These are phyloP conservation scores for Corythoichthys intestinalis DNA, from an alignment of 2,113 vertebrate species.

Conservation along the genomic window DNA sequence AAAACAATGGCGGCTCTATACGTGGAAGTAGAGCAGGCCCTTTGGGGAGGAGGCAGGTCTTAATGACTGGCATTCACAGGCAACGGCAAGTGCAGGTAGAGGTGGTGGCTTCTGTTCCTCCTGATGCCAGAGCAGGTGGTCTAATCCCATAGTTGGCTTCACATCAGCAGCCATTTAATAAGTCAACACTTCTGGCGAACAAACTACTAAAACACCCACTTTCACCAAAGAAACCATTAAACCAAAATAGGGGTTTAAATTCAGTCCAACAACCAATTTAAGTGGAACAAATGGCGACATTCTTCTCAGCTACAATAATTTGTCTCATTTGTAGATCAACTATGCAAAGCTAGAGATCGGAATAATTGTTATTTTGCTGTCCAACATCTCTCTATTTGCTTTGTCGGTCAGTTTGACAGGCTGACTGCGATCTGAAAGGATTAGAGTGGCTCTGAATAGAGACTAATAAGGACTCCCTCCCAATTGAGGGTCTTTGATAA, in stretches of 20 bases:
- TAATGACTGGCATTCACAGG: constrained; percentile 67
- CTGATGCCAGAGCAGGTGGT: constrained; percentile 49
- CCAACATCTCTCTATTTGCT: too few species aligned
- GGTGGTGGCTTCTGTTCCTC: constrained; percentile 20
- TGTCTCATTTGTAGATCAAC: constrained; percentile 1
- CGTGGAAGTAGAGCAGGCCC: constrained; percentile 58
- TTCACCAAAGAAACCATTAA: background rate
- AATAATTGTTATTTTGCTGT: constrained; percentile 28
- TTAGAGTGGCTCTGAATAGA: constrained; percentile 58
- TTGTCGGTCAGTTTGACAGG: constrained; percentile 19
- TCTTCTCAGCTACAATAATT: background rate
- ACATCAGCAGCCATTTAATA: too few species aligned
- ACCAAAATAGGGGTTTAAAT: background rate
- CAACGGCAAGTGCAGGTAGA: constrained; percentile 63
- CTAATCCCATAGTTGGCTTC: constrained; percentile 32
- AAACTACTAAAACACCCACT: too few species aligned
- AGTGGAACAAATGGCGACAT: background rate
- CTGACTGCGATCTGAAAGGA: constrained; percentile 51
- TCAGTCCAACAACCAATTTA: background rate
- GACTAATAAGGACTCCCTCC: constrained; percentile 63
- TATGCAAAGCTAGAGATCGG: constrained; percentile 27
- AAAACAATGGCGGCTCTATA: constrained; percentile 71
- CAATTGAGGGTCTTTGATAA: constrained; percentile 46
- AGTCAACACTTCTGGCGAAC: too few species aligned
- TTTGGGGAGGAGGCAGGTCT: constrained; percentile 45